These are phyloP conservation scores for Coleophora flavipennella DNA, from an alignment of 2,888 invertebrate species.

Conservation along the genomic window DNA sequence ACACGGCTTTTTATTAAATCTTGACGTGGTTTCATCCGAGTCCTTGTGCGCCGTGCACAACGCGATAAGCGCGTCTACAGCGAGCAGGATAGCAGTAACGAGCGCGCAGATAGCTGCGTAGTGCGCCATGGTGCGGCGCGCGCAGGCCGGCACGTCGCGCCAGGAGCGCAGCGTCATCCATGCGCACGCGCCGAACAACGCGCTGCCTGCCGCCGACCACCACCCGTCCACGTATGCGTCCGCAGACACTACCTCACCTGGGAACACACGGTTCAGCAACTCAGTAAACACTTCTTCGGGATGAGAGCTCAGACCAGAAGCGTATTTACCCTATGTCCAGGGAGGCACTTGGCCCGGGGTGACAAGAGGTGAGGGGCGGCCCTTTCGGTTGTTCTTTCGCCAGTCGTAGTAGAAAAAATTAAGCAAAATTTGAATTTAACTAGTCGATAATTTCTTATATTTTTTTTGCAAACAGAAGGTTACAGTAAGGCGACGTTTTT, in stretches of 20 bases:
- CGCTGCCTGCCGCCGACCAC: conserved; percentile 53
- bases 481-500: too few relatives aligned
- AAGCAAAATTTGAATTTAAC: too few relatives aligned
- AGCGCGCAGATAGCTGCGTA: conserved; percentile 44
- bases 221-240: conserved; percentile 60
- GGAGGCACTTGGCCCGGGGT: too few relatives aligned
- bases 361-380: too few relatives aligned
- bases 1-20: conserved; percentile 30
- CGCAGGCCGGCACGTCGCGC: conserved; percentile 36
- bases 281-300: too few relatives aligned
- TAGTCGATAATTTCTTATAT: too few relatives aligned
- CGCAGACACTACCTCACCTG: conserved; percentile 56
- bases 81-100: conserved; percentile 37
- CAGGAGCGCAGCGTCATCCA: conserved; percentile 43
- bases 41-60: conserved; percentile 46
- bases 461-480: too few relatives aligned
- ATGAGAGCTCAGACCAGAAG: too few relatives aligned
- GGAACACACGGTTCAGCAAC: neutral
- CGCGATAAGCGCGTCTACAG: conserved; percentile 43
- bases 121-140: conserved; percentile 34
- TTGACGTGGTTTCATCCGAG: conserved; percentile 27
- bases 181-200: conserved; percentile 45
- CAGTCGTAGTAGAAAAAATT: too few relatives aligned
- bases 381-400: too few relatives aligned
- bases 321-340: too few relatives aligned